Conservation (phyloP, 2,113 vertebrate species). For the Etheostoma spectabile region DNA sequence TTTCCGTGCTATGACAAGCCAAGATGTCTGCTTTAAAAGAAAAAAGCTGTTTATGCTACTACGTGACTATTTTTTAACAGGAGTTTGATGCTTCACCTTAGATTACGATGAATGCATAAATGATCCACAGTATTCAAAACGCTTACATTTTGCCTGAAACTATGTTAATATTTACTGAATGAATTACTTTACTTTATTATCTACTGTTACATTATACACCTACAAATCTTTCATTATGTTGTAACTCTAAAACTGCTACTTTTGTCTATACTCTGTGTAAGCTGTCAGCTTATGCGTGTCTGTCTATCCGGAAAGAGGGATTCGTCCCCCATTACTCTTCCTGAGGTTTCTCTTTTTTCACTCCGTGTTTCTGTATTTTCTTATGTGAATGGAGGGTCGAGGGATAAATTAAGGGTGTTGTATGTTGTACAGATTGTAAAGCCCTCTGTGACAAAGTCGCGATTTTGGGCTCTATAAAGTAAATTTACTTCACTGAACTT, state of each 20-base stretch:
- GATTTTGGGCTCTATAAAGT: slow-evolving; percentile 27
- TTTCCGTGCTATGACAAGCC: neutral
- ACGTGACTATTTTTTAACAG: neutral
- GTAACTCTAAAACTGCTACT: neutral
- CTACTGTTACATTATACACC: neutral
- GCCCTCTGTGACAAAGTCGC: slow-evolving; percentile 29
- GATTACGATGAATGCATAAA: neutral
- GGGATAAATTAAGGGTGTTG: slow-evolving; percentile 12
- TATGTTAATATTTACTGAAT: neutral
- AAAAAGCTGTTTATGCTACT: neutral
- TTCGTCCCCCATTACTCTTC: neutral
- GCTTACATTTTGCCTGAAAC: neutral
- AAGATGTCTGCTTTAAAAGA: neutral
- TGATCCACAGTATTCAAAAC: neutral
- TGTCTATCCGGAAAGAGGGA: neutral
- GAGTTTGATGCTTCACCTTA: neutral
- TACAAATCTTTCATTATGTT: neutral
- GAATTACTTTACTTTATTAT: neutral
- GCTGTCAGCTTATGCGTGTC: neutral
- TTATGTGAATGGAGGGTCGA: slow-evolving; percentile 7
- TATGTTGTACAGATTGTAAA: slow-evolving; percentile 19
- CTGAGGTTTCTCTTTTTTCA: neutral
- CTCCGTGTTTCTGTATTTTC: neutral
- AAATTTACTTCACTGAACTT: slow-evolving; percentile 32
- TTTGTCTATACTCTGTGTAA: neutral